phyloP scores from a whole-genome alignment of 2,888 invertebrate species.

The Podabrus alpinus region DNA sequence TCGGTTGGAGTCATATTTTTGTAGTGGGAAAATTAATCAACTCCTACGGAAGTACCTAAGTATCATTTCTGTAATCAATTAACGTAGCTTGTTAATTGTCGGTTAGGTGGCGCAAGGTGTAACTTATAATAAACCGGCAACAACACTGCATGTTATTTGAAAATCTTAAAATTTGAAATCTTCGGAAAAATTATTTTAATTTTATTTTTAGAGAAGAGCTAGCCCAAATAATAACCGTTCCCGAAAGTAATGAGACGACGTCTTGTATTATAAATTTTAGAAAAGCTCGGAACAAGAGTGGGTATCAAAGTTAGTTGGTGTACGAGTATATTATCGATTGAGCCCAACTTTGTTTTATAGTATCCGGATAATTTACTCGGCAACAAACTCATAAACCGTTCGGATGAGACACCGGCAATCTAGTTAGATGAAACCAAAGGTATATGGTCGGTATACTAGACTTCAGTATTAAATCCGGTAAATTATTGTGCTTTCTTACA shows the following conservation, averaged over 20 bases:
- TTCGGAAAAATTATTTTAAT: not conserved
- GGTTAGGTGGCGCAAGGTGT: not conserved
- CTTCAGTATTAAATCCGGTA: not conserved
- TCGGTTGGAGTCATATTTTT: too few species aligned
- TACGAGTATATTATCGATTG: slow-evolving; percentile 37
- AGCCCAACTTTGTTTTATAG: slow-evolving; percentile 39
- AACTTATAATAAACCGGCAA: not conserved
- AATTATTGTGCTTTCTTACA: not conserved
- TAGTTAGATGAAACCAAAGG: slow-evolving; percentile 31
- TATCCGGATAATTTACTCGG: slow-evolving; percentile 43
- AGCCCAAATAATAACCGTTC: not conserved
- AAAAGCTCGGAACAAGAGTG: not conserved
- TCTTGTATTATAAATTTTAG: slow-evolving; percentile 12
- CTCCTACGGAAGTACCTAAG: not conserved
- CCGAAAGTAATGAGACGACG: not conserved
- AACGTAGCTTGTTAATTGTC: not conserved
- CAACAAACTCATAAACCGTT: slow-evolving; percentile 44
- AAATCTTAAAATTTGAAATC: not conserved
- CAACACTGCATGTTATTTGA: not conserved
- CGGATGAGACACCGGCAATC: slow-evolving; percentile 37
- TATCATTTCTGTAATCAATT: not conserved
- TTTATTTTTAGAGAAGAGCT: not conserved
- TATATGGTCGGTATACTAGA: not conserved
- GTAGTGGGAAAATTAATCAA: not conserved
- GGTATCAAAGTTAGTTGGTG: slow-evolving; percentile 24